Evolutionary conservation across 2,113 vertebrate species (phyloP).

Genomic region (Onychorhynchus coronatus): DNA sequence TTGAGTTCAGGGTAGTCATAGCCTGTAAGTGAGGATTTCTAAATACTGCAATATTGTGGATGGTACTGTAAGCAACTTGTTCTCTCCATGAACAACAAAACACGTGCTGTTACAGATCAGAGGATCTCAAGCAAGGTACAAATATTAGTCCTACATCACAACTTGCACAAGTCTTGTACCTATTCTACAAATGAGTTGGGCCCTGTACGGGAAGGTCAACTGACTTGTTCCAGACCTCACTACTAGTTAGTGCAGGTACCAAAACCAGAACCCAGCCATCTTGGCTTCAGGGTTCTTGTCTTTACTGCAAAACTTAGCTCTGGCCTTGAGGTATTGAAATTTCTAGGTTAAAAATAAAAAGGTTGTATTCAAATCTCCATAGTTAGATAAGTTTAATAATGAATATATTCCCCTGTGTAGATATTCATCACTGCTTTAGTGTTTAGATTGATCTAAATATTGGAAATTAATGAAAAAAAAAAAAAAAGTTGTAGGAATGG

Average conservation of each 20-base stretch:
- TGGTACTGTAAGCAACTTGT: not conserved
- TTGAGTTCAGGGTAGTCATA: not conserved
- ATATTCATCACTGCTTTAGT: not conserved
- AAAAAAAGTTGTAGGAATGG: not conserved
- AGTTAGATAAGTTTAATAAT: not conserved
- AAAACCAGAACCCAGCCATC: not conserved
- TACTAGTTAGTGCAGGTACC: not conserved
- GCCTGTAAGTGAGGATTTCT: not conserved
- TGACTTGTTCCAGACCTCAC: slow-evolving; percentile 6
- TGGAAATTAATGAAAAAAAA: not conserved
- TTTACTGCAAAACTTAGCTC: not conserved
- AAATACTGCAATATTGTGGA: not conserved
- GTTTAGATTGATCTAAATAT: not conserved
- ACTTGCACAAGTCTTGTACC: not conserved
- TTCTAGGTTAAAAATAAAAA: not conserved
- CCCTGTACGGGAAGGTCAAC: slow-evolving; percentile 16
- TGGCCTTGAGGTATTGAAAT: not conserved
- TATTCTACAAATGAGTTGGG: slow-evolving; percentile 33
- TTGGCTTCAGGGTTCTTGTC: not conserved
- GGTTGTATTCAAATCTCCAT: not conserved
- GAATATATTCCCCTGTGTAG: not conserved
- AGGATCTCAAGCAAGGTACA: slow-evolving; percentile 11
- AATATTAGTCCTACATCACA: slow-evolving; percentile 19
- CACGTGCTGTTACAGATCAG: not conserved
- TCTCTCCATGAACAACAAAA: not conserved